These are phyloP conservation scores for Cremastinae sp. DNA, from an alignment of 2,888 invertebrate species.

Conservation along the genomic window DNA sequence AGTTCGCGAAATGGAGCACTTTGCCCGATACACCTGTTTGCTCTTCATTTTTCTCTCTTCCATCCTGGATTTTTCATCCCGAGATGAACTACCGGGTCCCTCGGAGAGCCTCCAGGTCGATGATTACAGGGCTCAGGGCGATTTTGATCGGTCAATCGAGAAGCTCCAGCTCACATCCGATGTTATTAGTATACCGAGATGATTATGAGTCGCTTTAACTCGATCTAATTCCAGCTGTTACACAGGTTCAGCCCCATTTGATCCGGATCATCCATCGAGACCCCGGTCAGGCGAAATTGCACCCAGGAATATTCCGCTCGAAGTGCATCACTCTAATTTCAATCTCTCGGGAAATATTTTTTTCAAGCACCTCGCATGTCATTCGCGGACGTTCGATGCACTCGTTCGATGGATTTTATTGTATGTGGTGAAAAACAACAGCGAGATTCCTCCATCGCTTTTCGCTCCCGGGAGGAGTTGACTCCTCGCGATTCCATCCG, in stretches of 20 bases:
- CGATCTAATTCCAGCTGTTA: constrained; percentile 34
- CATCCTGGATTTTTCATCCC: constrained; percentile 14
- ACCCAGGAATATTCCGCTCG: too few species aligned
- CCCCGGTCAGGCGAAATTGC: too few species aligned
- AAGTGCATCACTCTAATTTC: not conserved
- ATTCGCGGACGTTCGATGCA: too few species aligned
- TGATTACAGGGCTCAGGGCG: constrained; percentile 33
- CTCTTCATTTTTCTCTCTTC: constrained; percentile 2
- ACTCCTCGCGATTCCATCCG: constrained; percentile 24
- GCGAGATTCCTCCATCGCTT: too few species aligned
- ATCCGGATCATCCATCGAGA: constrained; percentile 6
- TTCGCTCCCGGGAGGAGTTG: too few species aligned
- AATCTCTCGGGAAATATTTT: too few species aligned
- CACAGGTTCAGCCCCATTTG: constrained; percentile 15
- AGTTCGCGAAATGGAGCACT: constrained; percentile 59
- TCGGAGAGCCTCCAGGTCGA: constrained; percentile 24
- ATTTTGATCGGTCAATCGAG: constrained; percentile 52
- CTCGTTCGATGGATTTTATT: too few species aligned
- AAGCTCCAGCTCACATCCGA: constrained; percentile 1
- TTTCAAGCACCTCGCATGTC: not conserved
- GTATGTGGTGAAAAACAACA: too few species aligned
- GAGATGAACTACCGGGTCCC: constrained; percentile 53
- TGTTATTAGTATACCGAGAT: constrained; percentile 37
- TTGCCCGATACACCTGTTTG: constrained; percentile 57
- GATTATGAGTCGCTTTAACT: constrained; percentile 32